Percentiles rank a stretch among this genome's conserved stretches.
phyloP scores from a whole-genome alignment of 92 coral and sea anemone species.

The Desmophyllum pertusum region DNA sequence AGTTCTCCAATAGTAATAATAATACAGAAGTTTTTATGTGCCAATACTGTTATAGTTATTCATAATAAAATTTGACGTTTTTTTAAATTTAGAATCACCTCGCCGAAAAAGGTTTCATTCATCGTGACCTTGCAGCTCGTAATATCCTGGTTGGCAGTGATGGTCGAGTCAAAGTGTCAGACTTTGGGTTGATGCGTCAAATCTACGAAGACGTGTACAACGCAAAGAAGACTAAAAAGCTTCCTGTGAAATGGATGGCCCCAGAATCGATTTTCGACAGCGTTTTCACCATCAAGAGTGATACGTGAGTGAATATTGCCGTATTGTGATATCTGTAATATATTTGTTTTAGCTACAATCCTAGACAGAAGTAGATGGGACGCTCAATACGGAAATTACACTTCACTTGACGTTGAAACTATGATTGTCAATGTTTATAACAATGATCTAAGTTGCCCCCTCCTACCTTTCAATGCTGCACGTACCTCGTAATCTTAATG shows the following conservation, averaged over 20 bases:
- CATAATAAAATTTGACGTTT: not conserved
- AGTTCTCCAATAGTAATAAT: too few species aligned
- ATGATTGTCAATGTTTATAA: too few species aligned
- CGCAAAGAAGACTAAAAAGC: not conserved
- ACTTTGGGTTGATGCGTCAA: slow-evolving; percentile 2
- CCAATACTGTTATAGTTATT: too few species aligned
- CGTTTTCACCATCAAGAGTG: not conserved
- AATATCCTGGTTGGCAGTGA: not conserved
- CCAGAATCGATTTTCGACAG: not conserved
- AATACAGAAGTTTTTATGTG: too few species aligned
- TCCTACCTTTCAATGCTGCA: too few species aligned
- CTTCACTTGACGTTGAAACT: too few species aligned
- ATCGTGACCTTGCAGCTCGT: slow-evolving; percentile 14
- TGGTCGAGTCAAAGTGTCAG: not conserved
- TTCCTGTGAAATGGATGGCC: not conserved
- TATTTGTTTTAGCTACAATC: not conserved
- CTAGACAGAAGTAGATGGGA: too few species aligned
- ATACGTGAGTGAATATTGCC: not conserved
- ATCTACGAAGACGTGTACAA: not conserved
- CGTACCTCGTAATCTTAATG: too few species aligned
- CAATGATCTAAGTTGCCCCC: too few species aligned
- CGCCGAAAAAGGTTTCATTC: not conserved
- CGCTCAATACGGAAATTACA: too few species aligned
- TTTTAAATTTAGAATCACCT: not conserved
- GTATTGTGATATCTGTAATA: not conserved